A percentile compares a stretch with the other conserved stretches of the same genome.
phyloP scores from a whole-genome alignment of 2,113 vertebrate species.

The Psephotus haematonotus region DNA sequence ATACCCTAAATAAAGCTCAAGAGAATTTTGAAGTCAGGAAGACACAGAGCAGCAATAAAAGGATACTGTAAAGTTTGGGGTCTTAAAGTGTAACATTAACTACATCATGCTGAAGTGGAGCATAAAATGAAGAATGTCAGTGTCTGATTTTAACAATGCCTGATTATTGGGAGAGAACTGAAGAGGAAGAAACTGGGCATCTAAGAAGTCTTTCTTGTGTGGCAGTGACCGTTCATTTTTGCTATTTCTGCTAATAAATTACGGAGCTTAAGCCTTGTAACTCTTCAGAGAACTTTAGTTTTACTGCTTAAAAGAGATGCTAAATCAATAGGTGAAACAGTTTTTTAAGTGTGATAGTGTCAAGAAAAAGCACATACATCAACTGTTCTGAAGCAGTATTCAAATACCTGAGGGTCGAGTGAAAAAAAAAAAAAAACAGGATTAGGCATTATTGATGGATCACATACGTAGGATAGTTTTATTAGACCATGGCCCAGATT shows the following conservation, averaged over 20 bases:
- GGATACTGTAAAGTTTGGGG: neutral
- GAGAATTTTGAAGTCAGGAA: constrained; percentile 39
- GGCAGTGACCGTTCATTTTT: neutral
- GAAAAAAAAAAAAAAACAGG: neutral
- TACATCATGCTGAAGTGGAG: constrained; percentile 10
- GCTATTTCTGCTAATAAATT: constrained; percentile 2
- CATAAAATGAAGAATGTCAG: constrained; percentile 43
- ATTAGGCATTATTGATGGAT: neutral
- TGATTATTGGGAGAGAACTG: neutral
- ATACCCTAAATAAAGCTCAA: constrained; percentile 52
- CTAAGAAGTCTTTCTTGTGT: constrained; percentile 10
- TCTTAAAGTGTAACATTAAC: constrained; percentile 15
- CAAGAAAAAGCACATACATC: constrained; percentile 8
- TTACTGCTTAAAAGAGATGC: neutral
- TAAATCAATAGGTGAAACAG: constrained; percentile 35
- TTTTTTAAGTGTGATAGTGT: constrained; percentile 14
- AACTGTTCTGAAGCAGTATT: neutral
- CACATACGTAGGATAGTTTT: neutral
- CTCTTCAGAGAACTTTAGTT: neutral
- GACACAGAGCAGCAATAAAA: neutral
- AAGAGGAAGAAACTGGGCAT: neutral
- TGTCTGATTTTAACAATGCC: constrained; percentile 8
- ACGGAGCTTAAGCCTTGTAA: neutral
- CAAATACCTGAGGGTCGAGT: rapidly evolving
- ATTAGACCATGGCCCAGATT: neutral